Conservation (phyloP, 2,797 vertebrate genomes). For the Anabas testudineus region DNA sequence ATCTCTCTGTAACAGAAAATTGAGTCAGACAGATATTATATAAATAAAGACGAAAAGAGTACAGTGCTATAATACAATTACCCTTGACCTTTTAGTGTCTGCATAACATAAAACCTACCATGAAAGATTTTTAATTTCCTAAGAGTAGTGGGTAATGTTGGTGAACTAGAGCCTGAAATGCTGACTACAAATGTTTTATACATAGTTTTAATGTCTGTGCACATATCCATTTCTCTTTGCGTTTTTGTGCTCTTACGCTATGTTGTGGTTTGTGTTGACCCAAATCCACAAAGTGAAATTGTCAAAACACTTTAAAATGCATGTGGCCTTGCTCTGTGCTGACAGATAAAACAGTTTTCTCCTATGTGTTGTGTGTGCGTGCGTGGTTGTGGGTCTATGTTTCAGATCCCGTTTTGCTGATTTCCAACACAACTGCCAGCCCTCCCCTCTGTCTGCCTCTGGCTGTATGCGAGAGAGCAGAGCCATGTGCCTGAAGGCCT, state of each 20-base stretch:
- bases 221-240: slow-evolving; percentile 6
- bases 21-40: neutral
- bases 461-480: slow-evolving; percentile 87
- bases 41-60: neutral
- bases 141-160: slow-evolving; percentile 1
- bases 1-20: too few relatives aligned
- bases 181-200: neutral
- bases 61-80: neutral
- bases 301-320: slow-evolving; percentile 44
- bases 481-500: slow-evolving; percentile 93
- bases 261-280: slow-evolving; percentile 14
- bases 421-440: slow-evolving; percentile 94
- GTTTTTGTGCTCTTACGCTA: neutral
- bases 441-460: slow-evolving; percentile 83
- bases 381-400: slow-evolving; percentile 45
- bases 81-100: neutral
- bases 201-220: slow-evolving; percentile 2
- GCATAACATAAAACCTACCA: neutral
- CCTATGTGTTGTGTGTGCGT: slow-evolving; percentile 10
- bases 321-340: slow-evolving; percentile 25
- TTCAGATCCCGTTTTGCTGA: slow-evolving; percentile 93
- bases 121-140: neutral
- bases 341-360: slow-evolving; percentile 36
- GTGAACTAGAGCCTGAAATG: neutral
- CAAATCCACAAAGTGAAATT: slow-evolving; percentile 38